A percentile compares a stretch with the other conserved stretches of the same genome.
These are phyloP conservation scores for Bombus waltoni DNA, from an alignment of 1,140 invertebrate genomes.

Conservation along the genomic window DNA sequence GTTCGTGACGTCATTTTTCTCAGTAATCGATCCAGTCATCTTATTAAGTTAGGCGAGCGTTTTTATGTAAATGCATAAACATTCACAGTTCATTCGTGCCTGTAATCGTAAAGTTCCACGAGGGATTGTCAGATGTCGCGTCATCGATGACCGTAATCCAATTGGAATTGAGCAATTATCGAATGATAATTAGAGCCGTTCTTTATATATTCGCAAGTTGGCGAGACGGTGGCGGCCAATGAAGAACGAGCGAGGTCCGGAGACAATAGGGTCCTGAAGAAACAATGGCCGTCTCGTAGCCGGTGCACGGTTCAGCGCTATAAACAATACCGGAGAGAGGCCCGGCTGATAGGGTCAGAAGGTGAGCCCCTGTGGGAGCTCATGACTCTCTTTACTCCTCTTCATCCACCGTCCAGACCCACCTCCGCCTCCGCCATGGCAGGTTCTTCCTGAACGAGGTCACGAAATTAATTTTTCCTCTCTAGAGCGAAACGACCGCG, in stretches of 20 bases:
- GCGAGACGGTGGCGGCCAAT: constrained; percentile 58
- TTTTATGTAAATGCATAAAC: no score
- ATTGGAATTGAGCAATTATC: constrained; percentile 77
- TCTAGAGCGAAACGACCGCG: constrained; percentile 43
- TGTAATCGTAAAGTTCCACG: no score
- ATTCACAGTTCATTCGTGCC: no score
- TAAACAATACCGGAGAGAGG: constrained; percentile 78
- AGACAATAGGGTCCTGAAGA: constrained; percentile 72
- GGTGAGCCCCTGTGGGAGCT: constrained; percentile 80
- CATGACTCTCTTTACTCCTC: constrained; percentile 76
- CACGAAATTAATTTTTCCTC: constrained; percentile 75
- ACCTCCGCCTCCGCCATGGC: constrained; percentile 34
- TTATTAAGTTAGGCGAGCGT: no score
- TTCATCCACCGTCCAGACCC: constrained; percentile 59
- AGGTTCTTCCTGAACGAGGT: constrained; percentile 69
- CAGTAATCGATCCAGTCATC: no score
- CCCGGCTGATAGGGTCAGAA: constrained; percentile 76
- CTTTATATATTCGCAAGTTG: constrained; percentile 48
- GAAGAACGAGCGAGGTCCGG: constrained; percentile 27
- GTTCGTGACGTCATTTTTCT: no score
- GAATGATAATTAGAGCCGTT: constrained; percentile 73
- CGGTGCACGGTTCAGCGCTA: constrained; percentile 72
- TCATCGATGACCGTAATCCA: no score
- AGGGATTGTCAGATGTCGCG: no score
- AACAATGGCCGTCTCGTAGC: constrained; percentile 73